Base-by-base conservation (phyloP, 2,797 vertebrate species). In the Eptatretus atami region DNA sequence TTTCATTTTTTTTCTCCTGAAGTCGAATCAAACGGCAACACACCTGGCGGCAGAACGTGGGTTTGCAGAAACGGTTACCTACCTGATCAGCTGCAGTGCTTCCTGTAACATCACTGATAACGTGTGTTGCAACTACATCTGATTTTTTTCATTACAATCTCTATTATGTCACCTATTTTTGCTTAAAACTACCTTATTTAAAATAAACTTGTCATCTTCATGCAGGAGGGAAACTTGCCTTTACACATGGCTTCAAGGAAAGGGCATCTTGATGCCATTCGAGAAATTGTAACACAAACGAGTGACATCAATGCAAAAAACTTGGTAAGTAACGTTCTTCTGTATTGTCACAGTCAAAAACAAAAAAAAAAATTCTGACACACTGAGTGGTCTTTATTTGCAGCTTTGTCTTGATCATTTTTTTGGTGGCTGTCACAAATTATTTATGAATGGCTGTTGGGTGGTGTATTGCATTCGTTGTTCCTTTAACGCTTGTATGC, bases 1-100 rank as follows among this genome's bases (percentile, higher is more conserved):
- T 44, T 44, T 44, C 19, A 19, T 19, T 44, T 4, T 44, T 44
- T 44, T 44, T 44, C 31, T 44, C 31, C 31, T 44, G 31, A 44
- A 44, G 73, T 75, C 76, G 69, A 78, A 78, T 52, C 83, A 76
- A 73, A 84, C 83, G 0, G 80, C 83, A 0, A 78, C 88, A 66
- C 85, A 84, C 67, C 69, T 80, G 69, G 82, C 83, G 0, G 77
- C 80, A 13, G 82, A 83, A 66, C 68, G 78, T 0, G 80, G 83
- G 60, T 77, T 74, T 14, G 67, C 78, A 68, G 79, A 82, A 3
- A 80, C 77, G 68, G 76, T 79, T 68, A 79, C 83, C 65, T 80
- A 84, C 71, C 78, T 90, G 12, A 77, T 88, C 57, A n/a, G 15
- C 15, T 61, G 57, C 12, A 12, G 57, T 24, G 24, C 15, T 24